Conservation (phyloP, 2,113 vertebrate species). For the Clupea harengus region DNA sequence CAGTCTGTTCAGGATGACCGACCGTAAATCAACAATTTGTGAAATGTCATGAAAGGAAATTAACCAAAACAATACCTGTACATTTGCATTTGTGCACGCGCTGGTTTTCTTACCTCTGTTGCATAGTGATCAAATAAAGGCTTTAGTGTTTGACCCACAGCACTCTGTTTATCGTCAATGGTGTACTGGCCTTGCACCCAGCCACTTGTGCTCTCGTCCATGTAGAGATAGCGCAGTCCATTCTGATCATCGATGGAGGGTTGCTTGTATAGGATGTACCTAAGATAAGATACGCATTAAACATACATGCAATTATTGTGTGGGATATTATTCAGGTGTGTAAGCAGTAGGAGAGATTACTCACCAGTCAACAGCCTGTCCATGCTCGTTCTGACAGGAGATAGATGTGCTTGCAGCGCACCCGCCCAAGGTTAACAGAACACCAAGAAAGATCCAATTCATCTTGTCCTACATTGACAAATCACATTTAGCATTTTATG, state of each 20-base stretch:
- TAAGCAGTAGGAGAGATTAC: not conserved
- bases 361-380: conserved; percentile 29
- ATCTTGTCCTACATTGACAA: not conserved
- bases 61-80: not conserved
- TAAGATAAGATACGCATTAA: conserved; percentile 35
- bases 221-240: conserved; percentile 55
- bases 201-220: conserved; percentile 53
- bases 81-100: not conserved
- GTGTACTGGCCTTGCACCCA: conserved; percentile 27
- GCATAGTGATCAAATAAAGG: conserved; percentile 44
- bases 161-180: conserved; percentile 39
- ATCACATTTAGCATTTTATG: not conserved
- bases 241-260: conserved; percentile 10
- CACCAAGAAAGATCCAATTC: not conserved
- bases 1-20: conserved; percentile 33
- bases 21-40: not conserved
- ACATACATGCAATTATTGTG: not conserved
- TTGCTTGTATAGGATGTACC: conserved; percentile 61
- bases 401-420: not conserved
- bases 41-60: not conserved
- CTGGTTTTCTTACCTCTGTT: conserved; percentile 29
- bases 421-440: not conserved
- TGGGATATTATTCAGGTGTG: not conserved
- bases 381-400: conserved; percentile 21
- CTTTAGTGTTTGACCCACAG: conserved; percentile 52